phyloP scores from a whole-genome alignment of 1,140 invertebrate species.

The Condylostylus longicornis region DNA sequence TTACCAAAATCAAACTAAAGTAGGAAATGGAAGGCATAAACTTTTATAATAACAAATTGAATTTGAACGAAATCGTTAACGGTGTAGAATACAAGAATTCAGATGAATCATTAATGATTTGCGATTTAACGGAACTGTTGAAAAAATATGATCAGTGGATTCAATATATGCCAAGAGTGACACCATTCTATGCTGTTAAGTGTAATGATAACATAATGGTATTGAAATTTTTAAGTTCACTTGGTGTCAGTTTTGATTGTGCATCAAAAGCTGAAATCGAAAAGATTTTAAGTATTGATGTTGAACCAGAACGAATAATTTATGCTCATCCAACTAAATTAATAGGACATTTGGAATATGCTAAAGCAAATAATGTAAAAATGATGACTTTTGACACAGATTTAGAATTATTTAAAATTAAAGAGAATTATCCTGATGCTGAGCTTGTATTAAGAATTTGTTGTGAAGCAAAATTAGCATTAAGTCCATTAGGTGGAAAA shows the following conservation, averaged over 20 bases:
- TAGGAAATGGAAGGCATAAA: no score
- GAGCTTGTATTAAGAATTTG: conserved; percentile 51
- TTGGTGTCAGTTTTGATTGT: conserved; percentile 86
- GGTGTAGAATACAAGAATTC: no score
- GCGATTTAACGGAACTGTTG: conserved; percentile 75
- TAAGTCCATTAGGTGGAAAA: conserved; percentile 86
- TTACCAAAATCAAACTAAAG: no score
- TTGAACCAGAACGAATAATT: conserved; percentile 66
- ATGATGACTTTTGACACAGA: conserved; percentile 91
- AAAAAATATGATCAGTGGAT: conserved; percentile 70
- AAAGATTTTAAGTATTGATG: conserved; percentile 63
- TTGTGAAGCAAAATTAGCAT: conserved; percentile 71
- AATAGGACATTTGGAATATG: conserved; percentile 73
- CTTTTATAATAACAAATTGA: no score
- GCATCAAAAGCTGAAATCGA: conserved; percentile 82
- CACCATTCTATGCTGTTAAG: conserved; percentile 62
- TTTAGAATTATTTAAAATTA: conserved; percentile 79
- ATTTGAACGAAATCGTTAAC: no score
- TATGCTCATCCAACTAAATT: conserved; percentile 94
- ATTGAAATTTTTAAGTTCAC: conserved; percentile 61
- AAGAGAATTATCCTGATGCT: conserved; percentile 59
- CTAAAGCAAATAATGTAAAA: conserved; percentile 53
- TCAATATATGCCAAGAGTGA: conserved; percentile 64
- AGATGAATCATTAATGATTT: conserved; percentile 82
- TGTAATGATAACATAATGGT: conserved; percentile 33